Evolutionary conservation across 2,888 invertebrate species (phyloP).

Genomic region (Villa cingulata): DNA sequence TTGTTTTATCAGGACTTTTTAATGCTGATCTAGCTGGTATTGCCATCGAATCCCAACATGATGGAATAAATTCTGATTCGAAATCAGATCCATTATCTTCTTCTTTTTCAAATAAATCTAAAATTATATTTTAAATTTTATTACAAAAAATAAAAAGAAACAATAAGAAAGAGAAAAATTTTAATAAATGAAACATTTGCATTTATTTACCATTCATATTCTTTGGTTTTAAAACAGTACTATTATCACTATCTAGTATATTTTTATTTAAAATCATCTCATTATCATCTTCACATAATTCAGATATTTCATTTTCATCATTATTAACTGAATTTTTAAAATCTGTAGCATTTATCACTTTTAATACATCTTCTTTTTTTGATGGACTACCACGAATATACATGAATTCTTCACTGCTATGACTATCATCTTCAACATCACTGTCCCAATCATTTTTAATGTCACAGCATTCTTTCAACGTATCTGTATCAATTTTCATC

Average conservation of each 20-base stretch:
- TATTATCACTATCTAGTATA: slow-evolving; percentile 13
- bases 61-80: slow-evolving; percentile 63
- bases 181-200: background rate
- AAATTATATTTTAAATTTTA: too few relatives aligned
- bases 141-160: background rate
- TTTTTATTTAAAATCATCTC: too few relatives aligned
- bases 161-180: background rate
- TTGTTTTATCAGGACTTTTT: slow-evolving; percentile 38
- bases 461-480: slow-evolving; percentile 1
- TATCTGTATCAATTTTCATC: background rate
- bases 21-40: slow-evolving; percentile 63
- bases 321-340: background rate
- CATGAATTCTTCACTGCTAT: slow-evolving; percentile 25
- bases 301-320: background rate
- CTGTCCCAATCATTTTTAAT: slow-evolving; percentile 28
- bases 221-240: background rate
- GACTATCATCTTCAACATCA: slow-evolving; percentile 35
- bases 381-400: slow-evolving; percentile 20
- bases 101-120: slow-evolving; percentile 17
- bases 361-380: slow-evolving; percentile 3
- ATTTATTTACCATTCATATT: background rate
- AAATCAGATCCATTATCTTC: slow-evolving; percentile 41
- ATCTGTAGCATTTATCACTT: background rate
- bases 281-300: slow-evolving; percentile 1
- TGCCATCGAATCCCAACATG: slow-evolving; percentile 67